phyloP scores from a whole-genome alignment of 2,797 vertebrate species.

The Limosa lapponica region DNA sequence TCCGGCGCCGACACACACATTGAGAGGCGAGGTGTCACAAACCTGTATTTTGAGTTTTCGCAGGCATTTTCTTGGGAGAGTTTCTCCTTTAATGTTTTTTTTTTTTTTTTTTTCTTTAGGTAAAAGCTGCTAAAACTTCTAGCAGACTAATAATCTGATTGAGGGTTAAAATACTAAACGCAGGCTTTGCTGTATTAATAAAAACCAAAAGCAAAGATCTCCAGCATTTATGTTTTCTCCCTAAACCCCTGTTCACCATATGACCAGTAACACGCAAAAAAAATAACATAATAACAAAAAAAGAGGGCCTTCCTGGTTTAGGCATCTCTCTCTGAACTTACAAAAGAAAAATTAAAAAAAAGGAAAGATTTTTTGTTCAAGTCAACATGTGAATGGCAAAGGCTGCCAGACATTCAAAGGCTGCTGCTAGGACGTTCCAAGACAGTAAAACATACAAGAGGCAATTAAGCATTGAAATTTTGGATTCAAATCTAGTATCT shows the following conservation, averaged over 20 bases:
- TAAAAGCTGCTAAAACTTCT: not conserved
- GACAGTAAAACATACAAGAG: not conserved
- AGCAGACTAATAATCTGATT: not conserved
- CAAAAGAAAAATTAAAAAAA: not conserved
- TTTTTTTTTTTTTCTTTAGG: not conserved
- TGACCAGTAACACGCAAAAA: not conserved
- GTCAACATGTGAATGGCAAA: not conserved
- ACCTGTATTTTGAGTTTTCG: not conserved
- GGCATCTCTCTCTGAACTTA: not conserved
- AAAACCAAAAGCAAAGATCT: not conserved
- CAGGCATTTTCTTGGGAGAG: not conserved
- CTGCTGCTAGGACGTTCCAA: not conserved
- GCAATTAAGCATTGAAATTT: not conserved
- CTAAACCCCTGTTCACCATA: not conserved
- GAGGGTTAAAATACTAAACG: not conserved
- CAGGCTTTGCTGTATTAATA: not conserved
- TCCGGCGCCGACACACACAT: fast-evolving
- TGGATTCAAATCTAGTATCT: not conserved
- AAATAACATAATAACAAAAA: fast-evolving
- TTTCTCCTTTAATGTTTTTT: not conserved
- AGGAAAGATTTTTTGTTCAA: not conserved
- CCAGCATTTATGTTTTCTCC: not conserved
- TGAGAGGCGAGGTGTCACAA: fast-evolving
- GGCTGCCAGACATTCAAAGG: not conserved
- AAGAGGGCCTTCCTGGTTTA: not conserved